Base-by-base conservation (phyloP, 2,113 vertebrate species). In the Boleophthalmus pectinirostris region DNA sequence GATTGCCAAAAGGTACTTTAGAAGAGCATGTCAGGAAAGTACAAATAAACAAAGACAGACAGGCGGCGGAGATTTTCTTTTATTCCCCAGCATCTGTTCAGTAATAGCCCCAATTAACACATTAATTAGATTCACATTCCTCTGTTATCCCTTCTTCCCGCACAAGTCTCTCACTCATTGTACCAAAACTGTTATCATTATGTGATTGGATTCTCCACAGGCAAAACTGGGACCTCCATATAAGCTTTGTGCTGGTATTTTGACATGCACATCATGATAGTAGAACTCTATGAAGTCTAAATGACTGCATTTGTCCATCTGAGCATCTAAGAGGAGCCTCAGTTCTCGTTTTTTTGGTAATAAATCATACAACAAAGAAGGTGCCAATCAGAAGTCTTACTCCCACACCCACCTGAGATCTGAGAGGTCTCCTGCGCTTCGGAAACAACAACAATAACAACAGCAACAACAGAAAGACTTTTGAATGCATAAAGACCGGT, bases 301-400 rank as follows among this genome's bases (percentile, higher is more conserved):
- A 68, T 70, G 46, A 82, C 14, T 60, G 68, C 68, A 21, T 81
- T 79, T 72, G 87, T 87, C 88, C 87, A 81, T 54, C 79, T 38
- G 29, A 71, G 74, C 78, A 18, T 80, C 79, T 45, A 58, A 75
- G 72, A 64, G 74, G 67, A 67, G 68, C 60, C 75, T 84, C 72
- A 12, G 15, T 81, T 84, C 73, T 70, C 70, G 80, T 79, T 89
- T 88, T 77, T 85, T 77, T 71, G 18, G 66, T 74, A 65, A 91
- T 90, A 80, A 90, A 90, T 89, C 82, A 86, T 85, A 77, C 79
- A 90, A 85, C 85, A 91, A 90, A 92, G 85, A 77, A 25, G 29
- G 73, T 66, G 74, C 81, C 81, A 80, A 73, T 81, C 85, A 53
- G 38, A 81, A 73, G 73, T 76, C 70, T 68, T 60, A 79, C 75